Conservation (phyloP, 1,140 invertebrate genomes). For the Sarcophaga bullata region DNA sequence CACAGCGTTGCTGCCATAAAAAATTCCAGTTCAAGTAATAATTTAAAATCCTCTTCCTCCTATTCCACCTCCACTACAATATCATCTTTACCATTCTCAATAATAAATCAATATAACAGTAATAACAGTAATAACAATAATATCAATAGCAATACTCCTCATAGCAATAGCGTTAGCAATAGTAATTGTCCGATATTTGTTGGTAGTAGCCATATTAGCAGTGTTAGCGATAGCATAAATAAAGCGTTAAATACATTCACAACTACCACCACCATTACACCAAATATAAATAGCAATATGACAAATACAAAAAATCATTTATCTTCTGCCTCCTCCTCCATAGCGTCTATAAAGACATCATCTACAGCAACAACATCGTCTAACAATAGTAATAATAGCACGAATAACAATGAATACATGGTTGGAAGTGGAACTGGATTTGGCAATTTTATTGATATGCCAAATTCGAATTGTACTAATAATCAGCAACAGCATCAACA, state of each 20-base stretch:
- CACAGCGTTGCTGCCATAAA: constrained; percentile 46
- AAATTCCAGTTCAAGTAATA: constrained; percentile 46
- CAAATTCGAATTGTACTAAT: no score
- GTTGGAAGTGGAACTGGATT: no score
- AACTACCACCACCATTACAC: constrained; percentile 1
- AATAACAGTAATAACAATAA: constrained; percentile 42
- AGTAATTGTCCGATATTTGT: constrained; percentile 47
- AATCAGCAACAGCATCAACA: no score
- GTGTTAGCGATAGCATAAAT: constrained; percentile 44
- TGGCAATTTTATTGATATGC: no score
- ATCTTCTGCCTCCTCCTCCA: constrained; percentile 41
- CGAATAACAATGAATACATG: no score
- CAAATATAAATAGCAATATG: constrained; percentile 1
- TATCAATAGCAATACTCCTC: constrained; percentile 45
- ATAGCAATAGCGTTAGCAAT: constrained; percentile 47
- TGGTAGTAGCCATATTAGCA: no score
- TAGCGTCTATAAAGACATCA: constrained; percentile 36
- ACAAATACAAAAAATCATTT: constrained; percentile 41
- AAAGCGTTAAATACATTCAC: background rate
- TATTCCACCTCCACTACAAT: background rate
- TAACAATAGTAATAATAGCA: no score
- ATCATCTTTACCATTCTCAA: no score
- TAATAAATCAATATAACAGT: constrained; percentile 25
- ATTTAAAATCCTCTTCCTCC: background rate
- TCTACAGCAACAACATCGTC: constrained; percentile 10